Percentiles rank a stretch among this genome's conserved stretches.
Evolutionary conservation across 2,113 vertebrate genomes (phyloP).

Genomic region (Nycticebus coucang): DNA sequence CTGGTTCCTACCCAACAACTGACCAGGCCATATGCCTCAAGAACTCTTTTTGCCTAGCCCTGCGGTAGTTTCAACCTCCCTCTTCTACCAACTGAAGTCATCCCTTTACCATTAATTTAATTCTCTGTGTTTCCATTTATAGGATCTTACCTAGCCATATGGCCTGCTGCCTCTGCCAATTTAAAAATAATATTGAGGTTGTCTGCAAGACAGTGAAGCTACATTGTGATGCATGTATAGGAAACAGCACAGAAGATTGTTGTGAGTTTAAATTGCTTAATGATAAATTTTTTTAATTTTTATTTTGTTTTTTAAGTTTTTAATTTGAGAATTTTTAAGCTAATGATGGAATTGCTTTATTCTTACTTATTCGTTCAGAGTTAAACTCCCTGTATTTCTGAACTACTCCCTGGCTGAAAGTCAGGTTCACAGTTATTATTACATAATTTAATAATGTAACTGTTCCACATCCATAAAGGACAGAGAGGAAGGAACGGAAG

Average conservation of each 20-base stretch:
- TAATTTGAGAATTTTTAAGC: neutral
- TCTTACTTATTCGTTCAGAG: neutral
- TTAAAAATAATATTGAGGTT: conserved; percentile 27
- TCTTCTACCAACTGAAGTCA: neutral
- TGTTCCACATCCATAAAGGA: neutral
- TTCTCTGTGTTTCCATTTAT: conserved; percentile 21
- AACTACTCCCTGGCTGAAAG: neutral
- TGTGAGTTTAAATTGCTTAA: conserved; percentile 57
- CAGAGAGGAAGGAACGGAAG: neutral
- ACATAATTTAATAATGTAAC: neutral
- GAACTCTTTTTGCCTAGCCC: neutral
- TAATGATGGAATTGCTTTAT: neutral
- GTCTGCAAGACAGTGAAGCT: conserved; percentile 73
- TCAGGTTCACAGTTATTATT: neutral
- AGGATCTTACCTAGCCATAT: conserved; percentile 68
- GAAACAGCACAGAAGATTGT: neutral
- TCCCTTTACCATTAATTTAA: neutral
- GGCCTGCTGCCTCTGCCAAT: conserved; percentile 80
- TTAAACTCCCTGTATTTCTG: neutral
- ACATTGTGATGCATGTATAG: conserved; percentile 60
- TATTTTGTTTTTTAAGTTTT: neutral
- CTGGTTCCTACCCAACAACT: neutral
- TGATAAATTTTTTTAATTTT: neutral
- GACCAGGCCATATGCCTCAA: neutral
- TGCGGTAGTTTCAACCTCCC: neutral